A percentile compares a stretch with the other conserved stretches of the same genome.
These are phyloP conservation scores for Torymus aiolomorphi DNA, from an alignment of 2,888 invertebrate species.

Conservation along the genomic window DNA sequence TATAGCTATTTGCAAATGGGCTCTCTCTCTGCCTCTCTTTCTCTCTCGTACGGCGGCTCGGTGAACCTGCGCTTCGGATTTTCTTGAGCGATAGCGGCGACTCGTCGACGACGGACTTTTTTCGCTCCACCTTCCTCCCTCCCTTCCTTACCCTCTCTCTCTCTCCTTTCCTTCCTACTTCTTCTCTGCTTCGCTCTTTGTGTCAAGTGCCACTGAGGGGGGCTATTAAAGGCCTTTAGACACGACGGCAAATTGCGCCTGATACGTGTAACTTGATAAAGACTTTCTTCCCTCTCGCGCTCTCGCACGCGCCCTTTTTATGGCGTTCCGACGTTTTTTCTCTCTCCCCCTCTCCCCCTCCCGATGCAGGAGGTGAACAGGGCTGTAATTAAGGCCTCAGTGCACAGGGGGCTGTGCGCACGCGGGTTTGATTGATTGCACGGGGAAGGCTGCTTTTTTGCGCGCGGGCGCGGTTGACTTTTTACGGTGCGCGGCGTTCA, in stretches of 20 bases:
- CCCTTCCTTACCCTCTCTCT: not conserved
- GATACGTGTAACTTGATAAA: conserved; percentile 56
- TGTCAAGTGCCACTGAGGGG: conserved; percentile 54
- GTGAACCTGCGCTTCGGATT: conserved; percentile 42
- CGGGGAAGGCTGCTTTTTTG: not conserved
- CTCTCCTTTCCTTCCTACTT: not conserved
- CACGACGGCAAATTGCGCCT: conserved; percentile 53
- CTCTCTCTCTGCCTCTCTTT: not conserved
- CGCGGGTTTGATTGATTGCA: conserved; percentile 24
- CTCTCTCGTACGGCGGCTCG: conserved; percentile 19
- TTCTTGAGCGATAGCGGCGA: conserved; percentile 49
- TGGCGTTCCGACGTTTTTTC: conserved; percentile 30
- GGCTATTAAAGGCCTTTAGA: conserved; percentile 54
- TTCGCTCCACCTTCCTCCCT: conserved; percentile 5
- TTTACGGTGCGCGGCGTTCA: not conserved
- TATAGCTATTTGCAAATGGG: conserved; percentile 50
- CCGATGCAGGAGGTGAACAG: not conserved
- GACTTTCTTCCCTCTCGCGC: conserved; percentile 33
- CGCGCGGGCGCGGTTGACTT: not conserved
- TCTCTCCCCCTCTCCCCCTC: not conserved
- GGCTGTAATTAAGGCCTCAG: conserved; percentile 35
- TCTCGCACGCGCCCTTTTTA: conserved; percentile 9
- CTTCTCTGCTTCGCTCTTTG: conserved; percentile 48
- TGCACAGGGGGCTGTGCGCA: not conserved
- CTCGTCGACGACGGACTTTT: conserved; percentile 4